These are phyloP conservation scores for Lynx canadensis DNA, from an alignment of 2,113 vertebrate genomes.

Conservation along the genomic window DNA sequence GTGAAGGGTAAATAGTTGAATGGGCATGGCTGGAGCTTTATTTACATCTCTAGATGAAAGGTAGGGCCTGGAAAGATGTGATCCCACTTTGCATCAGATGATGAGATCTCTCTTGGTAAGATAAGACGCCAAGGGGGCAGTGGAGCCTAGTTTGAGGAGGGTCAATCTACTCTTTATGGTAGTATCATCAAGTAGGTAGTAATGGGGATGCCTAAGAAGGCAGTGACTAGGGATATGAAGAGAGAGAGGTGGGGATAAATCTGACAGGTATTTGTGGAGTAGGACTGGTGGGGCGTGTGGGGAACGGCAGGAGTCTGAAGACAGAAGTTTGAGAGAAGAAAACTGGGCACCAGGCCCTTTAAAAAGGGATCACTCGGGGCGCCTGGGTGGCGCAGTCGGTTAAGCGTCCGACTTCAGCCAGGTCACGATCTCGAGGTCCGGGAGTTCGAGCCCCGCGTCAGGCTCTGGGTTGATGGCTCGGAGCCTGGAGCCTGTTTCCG, in stretches of 20 bases:
- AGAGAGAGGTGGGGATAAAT: not conserved
- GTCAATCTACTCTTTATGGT: not conserved
- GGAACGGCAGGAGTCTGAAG: not conserved
- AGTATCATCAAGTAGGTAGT: not conserved
- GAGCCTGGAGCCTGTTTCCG: too few relatives aligned
- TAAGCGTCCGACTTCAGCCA: too few relatives aligned
- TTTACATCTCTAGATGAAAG: not conserved
- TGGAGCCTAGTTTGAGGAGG: not conserved
- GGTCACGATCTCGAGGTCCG: too few relatives aligned
- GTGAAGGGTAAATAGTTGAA: not conserved
- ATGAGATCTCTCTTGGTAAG: constrained; percentile 13
- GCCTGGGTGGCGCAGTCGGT: too few relatives aligned
- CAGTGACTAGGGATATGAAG: not conserved
- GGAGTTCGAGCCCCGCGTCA: too few relatives aligned
- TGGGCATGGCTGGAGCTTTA: not conserved
- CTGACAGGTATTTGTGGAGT: not conserved
- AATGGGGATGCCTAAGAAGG: not conserved
- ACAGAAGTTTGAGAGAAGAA: not conserved
- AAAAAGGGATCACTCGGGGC: not conserved
- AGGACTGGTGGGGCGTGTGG: not conserved
- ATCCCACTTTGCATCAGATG: not conserved
- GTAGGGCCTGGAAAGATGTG: not conserved
- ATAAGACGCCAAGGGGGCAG: not conserved
- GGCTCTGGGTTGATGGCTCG: too few relatives aligned
- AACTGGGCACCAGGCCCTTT: not conserved